phyloP scores from a whole-genome alignment of 2,888 invertebrate species.

The Phlogophora meticulosa region DNA sequence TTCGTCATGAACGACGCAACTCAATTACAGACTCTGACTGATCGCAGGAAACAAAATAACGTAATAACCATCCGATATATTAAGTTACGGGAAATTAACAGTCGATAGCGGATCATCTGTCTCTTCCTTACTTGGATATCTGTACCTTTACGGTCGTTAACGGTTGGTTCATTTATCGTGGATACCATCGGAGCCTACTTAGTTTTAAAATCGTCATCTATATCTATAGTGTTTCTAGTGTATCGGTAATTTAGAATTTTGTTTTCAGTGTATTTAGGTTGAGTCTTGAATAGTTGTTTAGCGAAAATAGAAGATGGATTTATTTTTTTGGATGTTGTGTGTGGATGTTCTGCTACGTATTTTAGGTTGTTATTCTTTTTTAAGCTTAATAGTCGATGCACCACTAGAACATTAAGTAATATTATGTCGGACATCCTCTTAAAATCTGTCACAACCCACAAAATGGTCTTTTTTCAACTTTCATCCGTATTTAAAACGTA shows the following conservation, averaged over 20 bases:
- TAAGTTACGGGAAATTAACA: constrained; percentile 63
- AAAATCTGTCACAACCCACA: too few relatives aligned
- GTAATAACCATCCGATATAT: constrained; percentile 47
- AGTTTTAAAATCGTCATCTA: constrained; percentile 47
- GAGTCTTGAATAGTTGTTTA: constrained; percentile 6
- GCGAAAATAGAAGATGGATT: not conserved
- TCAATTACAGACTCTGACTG: constrained; percentile 19
- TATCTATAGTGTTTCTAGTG: constrained; percentile 44
- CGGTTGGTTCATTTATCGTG: constrained; percentile 57
- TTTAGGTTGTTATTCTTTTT: not conserved
- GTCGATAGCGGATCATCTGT: constrained; percentile 60
- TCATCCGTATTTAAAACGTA: too few relatives aligned
- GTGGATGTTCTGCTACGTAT: too few relatives aligned
- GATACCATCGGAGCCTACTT: constrained; percentile 46
- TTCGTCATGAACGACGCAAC: not conserved
- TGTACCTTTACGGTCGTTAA: constrained; percentile 61
- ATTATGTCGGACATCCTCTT: too few relatives aligned
- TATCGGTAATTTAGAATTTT: constrained; percentile 38
- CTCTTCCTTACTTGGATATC: constrained; percentile 64
- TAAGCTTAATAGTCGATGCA: not conserved
- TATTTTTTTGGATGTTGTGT: not conserved
- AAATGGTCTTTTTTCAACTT: too few relatives aligned
- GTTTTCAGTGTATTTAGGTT: constrained; percentile 17
- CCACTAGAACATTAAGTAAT: too few relatives aligned
- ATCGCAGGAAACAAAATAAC: constrained; percentile 43